phyloP scores from a whole-genome alignment of 92 coral and sea anemone species.

The Hydrozoanthus gracilis region DNA sequence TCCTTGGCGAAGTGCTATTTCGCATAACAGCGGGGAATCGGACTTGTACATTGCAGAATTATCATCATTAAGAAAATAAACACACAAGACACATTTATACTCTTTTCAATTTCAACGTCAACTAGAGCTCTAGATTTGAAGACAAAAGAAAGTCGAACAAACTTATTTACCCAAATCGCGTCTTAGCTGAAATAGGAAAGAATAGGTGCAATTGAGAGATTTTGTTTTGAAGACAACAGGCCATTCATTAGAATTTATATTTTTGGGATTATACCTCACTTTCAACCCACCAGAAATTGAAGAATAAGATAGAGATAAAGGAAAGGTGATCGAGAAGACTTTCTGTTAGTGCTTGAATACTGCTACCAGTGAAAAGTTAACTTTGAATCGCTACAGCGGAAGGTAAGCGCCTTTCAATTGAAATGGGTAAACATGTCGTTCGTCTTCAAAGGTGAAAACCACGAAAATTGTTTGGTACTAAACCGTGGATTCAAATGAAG shows the following conservation, averaged over 20 bases:
- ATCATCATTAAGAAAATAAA: constrained; percentile 1
- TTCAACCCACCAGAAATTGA: constrained; percentile 33
- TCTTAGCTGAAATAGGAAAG: constrained; percentile 36
- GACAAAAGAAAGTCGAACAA: constrained; percentile 41
- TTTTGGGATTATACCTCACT: constrained; percentile 45
- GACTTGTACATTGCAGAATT: background rate
- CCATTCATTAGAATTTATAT: constrained; percentile 42
- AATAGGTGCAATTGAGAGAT: constrained; percentile 49
- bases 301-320: constrained; percentile 39
- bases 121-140: constrained; percentile 24
- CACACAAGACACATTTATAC: constrained; percentile 28
- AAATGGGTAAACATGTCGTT: background rate
- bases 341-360: background rate
- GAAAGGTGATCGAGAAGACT: background rate
- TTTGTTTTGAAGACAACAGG: constrained; percentile 42
- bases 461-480: background rate
- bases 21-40: constrained; percentile 23
- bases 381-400: background rate
- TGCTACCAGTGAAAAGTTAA: background rate
- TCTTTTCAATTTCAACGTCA: constrained; percentile 27
- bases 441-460: background rate
- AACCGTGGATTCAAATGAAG: constrained; percentile 4
- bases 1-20: constrained; percentile 3
- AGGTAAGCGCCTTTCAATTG: background rate
- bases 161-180: constrained; percentile 33